phyloP scores from a whole-genome alignment of 1,140 invertebrate species.

The Pseudomyrmex pallidus region DNA sequence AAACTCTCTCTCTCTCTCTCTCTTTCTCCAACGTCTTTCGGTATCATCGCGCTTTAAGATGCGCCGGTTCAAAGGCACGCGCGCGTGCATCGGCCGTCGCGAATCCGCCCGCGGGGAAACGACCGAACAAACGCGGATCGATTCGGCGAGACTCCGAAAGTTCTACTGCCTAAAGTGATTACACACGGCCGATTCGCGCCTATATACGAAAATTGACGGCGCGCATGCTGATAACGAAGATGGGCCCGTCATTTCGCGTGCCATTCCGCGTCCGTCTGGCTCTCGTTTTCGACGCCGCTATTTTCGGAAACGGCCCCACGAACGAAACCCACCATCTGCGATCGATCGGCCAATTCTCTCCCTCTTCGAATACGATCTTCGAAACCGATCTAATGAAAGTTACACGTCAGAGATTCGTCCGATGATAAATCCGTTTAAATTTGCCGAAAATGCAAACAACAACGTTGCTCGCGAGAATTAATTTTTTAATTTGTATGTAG shows the following conservation, averaged over 20 bases:
- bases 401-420: background rate
- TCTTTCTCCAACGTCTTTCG: background rate
- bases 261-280: constrained; percentile 60
- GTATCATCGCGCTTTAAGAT: constrained; percentile 59
- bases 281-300: constrained; percentile 42
- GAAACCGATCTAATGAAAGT: constrained; percentile 2
- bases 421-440: background rate
- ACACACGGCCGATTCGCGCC: constrained; percentile 72
- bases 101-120: constrained; percentile 57
- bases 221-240: constrained; percentile 70
- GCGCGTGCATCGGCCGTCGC: constrained; percentile 52
- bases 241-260: constrained; percentile 70
- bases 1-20: background rate
- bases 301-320: constrained; percentile 53
- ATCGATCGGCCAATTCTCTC: constrained; percentile 22
- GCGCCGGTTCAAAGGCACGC: constrained; percentile 41
- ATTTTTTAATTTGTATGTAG: too few relatives aligned
- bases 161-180: constrained; percentile 78
- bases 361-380: constrained; percentile 1
- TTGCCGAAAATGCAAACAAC: background rate
- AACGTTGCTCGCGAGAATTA: too few relatives aligned
- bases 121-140: constrained; percentile 76
- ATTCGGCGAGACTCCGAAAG: constrained; percentile 83
- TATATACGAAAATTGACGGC: constrained; percentile 72
- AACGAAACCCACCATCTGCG: constrained; percentile 2